Evolutionary conservation across 2,113 vertebrate species (phyloP), one percentile per base, ranked within the genome.

Genomic region (Chascanopsetta lugubris): DNA sequence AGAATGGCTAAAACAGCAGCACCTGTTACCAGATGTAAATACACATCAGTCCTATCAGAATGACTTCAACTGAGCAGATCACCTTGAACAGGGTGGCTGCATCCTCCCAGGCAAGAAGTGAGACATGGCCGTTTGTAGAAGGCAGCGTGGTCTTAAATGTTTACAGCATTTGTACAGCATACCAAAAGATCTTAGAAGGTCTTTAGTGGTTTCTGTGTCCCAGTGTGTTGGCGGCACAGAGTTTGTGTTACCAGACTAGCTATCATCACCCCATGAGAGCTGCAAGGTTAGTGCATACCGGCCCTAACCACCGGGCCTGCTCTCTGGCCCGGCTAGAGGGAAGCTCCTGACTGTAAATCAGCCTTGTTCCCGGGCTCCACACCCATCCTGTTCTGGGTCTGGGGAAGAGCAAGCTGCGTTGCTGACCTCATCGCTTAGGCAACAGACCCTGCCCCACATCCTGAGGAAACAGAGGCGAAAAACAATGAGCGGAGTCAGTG

Each of bases 341-440:
- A 83, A 66, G 72, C 73, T 75, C 54, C 59, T 15, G 66, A 68
- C 83, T 85, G 86, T 90, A 89, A 89, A 87, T 89, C 86, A 84
- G 83, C 32, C 72, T 77, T 2, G 77, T 85, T 83, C 48, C 77
- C 21, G 38, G 61, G 70, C 55, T 85, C 82, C 89, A 85, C 89
- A 69, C 89, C 88, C 89, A 91, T 91, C 87, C 85, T 90, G 88
- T 77, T 84, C 83, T 77, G 75, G 82, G 60, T 73, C 82, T 81
- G 72, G 82, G 85, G 79, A 87, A 74, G 82, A 75, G 78, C 54
- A 70, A 50, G 75, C 75, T 75, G 58, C 76, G 30, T 83, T 65
- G 76, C 84, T 88, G 88, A 90, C 85, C 85, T 90, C 82, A 87
- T 88, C 77, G 74, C 80, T 87, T 48, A 82, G 85, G 85, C 80